Percentiles rank a stretch among this genome's conserved stretches.
These are phyloP conservation scores for Lissonota sp. DNA, from an alignment of 2,888 invertebrate species.

Conservation along the genomic window DNA sequence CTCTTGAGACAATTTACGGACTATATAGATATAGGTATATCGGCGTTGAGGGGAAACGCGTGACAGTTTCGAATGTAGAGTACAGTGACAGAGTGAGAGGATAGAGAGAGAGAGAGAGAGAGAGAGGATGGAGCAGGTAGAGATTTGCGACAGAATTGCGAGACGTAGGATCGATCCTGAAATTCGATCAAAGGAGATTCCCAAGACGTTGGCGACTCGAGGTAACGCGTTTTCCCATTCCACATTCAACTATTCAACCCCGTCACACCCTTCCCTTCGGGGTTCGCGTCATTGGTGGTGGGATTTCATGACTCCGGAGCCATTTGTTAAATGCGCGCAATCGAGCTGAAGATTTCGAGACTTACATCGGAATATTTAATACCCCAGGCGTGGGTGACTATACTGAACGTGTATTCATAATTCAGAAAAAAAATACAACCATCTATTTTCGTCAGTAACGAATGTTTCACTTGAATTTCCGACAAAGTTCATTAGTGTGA, in stretches of 20 bases:
- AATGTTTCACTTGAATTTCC: too few relatives aligned
- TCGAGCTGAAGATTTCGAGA: constrained; percentile 23
- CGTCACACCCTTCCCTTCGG: constrained; percentile 8
- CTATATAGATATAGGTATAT: constrained; percentile 36
- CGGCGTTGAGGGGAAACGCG: constrained; percentile 28
- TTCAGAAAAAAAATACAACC: too few relatives aligned
- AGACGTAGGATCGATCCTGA: constrained; percentile 47
- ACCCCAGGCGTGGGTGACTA: too few relatives aligned
- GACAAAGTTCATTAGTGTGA: too few relatives aligned
- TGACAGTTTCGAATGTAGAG: constrained; percentile 35
- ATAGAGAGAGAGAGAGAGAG: constrained; percentile 1
- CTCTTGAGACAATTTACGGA: constrained; percentile 57
- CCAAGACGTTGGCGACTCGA: constrained; percentile 25
- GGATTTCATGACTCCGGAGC: constrained; percentile 14
- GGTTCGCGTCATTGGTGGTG: constrained; percentile 7
- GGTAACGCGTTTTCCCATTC: constrained; percentile 2
- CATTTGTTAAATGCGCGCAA: constrained; percentile 15
- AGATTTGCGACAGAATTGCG: constrained; percentile 32
- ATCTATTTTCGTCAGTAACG: too few relatives aligned
- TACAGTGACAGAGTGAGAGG: not conserved
- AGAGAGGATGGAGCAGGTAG: constrained; percentile 16
- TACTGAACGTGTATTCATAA: too few relatives aligned
- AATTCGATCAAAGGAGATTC: constrained; percentile 60
- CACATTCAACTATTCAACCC: not conserved
- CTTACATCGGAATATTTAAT: not conserved